Conservation (phyloP, 2,113 vertebrate genomes). For the Eurypyga helias region DNA sequence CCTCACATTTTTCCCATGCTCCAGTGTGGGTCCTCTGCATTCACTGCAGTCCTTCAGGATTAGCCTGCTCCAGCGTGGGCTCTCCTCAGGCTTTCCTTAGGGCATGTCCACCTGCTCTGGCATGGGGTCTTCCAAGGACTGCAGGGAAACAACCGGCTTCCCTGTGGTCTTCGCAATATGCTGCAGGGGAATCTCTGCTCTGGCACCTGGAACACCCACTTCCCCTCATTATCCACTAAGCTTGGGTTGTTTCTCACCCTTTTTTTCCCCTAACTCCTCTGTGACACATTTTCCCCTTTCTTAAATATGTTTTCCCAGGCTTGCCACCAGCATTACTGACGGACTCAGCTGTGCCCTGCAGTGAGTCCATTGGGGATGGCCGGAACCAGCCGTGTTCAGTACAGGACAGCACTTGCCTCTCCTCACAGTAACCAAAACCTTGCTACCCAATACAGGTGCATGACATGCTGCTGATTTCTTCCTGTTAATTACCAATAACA, state of each 20-base stretch:
- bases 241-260: background rate
- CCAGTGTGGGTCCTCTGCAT: background rate
- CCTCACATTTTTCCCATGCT: background rate
- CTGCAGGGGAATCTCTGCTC: background rate
- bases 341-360: background rate
- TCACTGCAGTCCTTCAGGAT: too few relatives aligned
- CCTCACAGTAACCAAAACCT: background rate
- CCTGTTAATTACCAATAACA: background rate
- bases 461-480: background rate
- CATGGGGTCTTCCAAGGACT: background rate
- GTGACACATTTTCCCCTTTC: background rate
- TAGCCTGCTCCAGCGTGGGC: background rate
- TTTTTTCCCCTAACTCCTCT: background rate
- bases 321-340: rapidly evolving
- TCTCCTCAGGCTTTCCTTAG: too few relatives aligned
- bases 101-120: background rate
- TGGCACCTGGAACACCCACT: background rate
- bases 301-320: background rate
- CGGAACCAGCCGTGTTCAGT: background rate
- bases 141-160: background rate
- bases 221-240: background rate
- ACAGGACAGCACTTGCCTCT: background rate
- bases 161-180: background rate
- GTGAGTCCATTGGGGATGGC: rapidly evolving
- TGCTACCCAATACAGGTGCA: background rate